Percentiles rank a stretch among this genome's conserved stretches.
These are phyloP conservation scores for Craseonycteris thonglongyai DNA, from an alignment of 2,113 vertebrate genomes.

Conservation along the genomic window DNA sequence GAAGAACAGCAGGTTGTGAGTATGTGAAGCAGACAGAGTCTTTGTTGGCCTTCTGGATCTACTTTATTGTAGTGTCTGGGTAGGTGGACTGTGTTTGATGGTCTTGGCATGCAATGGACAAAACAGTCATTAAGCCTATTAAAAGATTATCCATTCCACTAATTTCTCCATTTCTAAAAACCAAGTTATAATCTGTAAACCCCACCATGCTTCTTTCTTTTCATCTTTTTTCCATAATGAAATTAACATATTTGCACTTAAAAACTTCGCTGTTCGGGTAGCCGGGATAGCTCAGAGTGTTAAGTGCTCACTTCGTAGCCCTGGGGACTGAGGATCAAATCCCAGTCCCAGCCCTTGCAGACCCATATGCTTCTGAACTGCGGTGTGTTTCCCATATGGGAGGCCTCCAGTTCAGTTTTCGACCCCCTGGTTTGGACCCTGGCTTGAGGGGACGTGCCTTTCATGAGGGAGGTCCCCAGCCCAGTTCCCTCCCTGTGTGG, in stretches of 20 bases:
- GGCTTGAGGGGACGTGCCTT: too few relatives aligned
- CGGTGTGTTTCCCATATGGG: too few relatives aligned
- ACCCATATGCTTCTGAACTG: too few relatives aligned
- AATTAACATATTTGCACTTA: background rate
- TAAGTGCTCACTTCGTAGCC: too few relatives aligned
- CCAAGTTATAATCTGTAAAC: constrained; percentile 46
- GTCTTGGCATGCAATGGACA: background rate
- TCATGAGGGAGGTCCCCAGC: too few relatives aligned
- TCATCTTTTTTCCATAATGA: background rate
- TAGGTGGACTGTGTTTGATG: background rate
- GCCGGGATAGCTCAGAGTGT: too few relatives aligned
- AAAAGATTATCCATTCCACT: constrained; percentile 61
- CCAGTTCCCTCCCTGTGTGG: too few relatives aligned
- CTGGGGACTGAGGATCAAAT: too few relatives aligned
- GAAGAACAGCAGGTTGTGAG: background rate
- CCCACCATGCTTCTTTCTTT: background rate
- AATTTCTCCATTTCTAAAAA: constrained; percentile 60
- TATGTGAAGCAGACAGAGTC: background rate
- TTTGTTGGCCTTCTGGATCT: background rate
- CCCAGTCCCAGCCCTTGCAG: too few relatives aligned
- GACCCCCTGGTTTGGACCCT: too few relatives aligned
- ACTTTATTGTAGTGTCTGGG: background rate
- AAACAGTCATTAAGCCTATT: constrained; percentile 51
- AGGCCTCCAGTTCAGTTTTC: too few relatives aligned
- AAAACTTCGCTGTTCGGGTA: background rate